Base-by-base conservation (phyloP, 2,797 vertebrate genomes). In the Myotis vivesi region DNA sequence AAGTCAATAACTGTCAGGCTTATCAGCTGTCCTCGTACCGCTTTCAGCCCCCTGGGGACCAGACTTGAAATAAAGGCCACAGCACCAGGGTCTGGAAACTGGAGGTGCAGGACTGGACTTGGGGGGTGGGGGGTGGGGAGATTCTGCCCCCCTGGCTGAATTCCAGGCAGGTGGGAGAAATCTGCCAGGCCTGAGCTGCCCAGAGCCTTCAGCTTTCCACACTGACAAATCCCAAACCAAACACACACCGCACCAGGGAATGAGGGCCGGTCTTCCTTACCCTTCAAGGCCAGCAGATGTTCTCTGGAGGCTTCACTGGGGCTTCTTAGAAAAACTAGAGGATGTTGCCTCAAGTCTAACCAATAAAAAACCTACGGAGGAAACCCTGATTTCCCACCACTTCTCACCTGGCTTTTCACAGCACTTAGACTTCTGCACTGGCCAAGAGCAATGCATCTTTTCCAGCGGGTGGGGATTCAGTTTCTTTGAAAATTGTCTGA, bases 1-100 rank as follows among this genome's bases (percentile, higher is more conserved):
- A 98, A 98, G 98, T 98, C 98, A 98, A 98, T 96, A 62, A 97
- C 87, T 97, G 97, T 97, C 94, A 92, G 92, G 96, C 97, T 98
- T 98, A 98, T 98, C 98, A 96, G 96, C 95, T 97, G 95, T 97
- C 95, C 95, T 97, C 95, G 97, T 96, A 98, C 97, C 68, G 91
- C 83, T 94, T 93, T 96, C 93, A 77, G 95, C 59, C 88, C 95
- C 71, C 57, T 16, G 0, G 95, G 95, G 95, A 92, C 94, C 79
- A 59, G 87, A 11, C 62, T 89, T 73, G 88, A 97, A 98, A 98
- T 97, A 97, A 97, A 98, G 93, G 86, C 95, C 69, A 95, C 44
- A 72, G 86, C 92, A 90, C 49, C 59, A 0, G 25, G 77, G 17
- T 17, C 0, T 3, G 57, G 75, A 51, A 44, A 77, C 15, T 64